These are phyloP conservation scores for Nesogale talazaci DNA, from an alignment of 2,113 vertebrate species.

Conservation along the genomic window DNA sequence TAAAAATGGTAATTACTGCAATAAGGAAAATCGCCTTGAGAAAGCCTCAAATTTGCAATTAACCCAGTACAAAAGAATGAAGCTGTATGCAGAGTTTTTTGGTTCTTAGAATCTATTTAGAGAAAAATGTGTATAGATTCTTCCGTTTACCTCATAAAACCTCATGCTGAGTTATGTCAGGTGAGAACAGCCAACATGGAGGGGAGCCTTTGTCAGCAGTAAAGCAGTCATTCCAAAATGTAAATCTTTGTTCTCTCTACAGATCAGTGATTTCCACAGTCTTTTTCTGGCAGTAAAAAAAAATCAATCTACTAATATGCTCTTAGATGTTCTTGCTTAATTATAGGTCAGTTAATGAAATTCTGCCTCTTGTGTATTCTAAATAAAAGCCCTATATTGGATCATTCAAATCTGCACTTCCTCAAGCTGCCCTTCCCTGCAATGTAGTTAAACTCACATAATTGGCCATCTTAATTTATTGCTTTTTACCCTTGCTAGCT, in stretches of 20 bases:
- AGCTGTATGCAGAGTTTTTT: constrained; percentile 1
- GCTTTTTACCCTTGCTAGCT: constrained; percentile 24
- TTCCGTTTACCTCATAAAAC: neutral
- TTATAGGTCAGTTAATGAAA: constrained; percentile 71
- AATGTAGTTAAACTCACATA: constrained; percentile 16
- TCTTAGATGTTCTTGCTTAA: constrained; percentile 68
- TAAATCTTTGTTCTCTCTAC: constrained; percentile 33
- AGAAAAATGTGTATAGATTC: neutral
- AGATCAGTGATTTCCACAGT: constrained; percentile 39
- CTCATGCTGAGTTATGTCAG: neutral
- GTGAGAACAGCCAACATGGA: constrained; percentile 18
- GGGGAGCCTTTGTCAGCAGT: constrained; percentile 29
- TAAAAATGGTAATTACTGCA: constrained; percentile 61
- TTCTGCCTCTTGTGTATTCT: constrained; percentile 39
- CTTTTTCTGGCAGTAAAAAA: constrained; percentile 64
- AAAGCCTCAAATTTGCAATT: constrained; percentile 31
- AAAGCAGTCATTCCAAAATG: constrained; percentile 2
- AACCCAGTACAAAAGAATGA: constrained; percentile 38
- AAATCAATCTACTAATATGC: constrained; percentile 63
- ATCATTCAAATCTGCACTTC: neutral
- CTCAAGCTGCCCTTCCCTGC: constrained; percentile 33
- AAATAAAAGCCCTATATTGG: constrained; percentile 17
- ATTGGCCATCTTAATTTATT: constrained; percentile 34
- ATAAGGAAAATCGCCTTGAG: constrained; percentile 33
- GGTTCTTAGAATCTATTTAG: constrained; percentile 11